Evolutionary conservation across 2,888 invertebrate genomes (phyloP).

Genomic region (Notodonta ziczac): DNA sequence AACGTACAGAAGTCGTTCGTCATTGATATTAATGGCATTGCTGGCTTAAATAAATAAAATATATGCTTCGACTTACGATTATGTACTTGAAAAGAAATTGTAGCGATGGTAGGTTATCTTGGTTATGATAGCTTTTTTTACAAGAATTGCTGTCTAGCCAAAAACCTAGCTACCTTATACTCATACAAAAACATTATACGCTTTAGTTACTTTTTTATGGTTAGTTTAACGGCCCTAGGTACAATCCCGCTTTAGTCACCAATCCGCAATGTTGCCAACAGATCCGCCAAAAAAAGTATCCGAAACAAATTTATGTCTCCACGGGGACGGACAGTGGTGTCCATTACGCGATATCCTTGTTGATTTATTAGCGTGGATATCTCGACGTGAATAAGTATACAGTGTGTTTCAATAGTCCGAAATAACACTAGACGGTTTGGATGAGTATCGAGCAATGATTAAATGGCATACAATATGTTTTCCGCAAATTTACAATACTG

Average conservation of each 20-base stretch:
- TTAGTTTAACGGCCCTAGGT: no score
- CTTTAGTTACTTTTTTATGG: slow-evolving; percentile 51
- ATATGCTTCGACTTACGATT: no score
- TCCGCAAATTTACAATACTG: no score
- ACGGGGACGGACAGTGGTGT: slow-evolving; percentile 70
- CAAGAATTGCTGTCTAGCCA: no score
- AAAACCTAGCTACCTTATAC: no score
- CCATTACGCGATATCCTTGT: slow-evolving; percentile 80
- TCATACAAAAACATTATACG: slow-evolving; percentile 40
- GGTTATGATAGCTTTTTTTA: no score
- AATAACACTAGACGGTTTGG: no score
- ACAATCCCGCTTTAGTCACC: slow-evolving; percentile 56
- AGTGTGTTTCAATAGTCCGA: slow-evolving; percentile 37
- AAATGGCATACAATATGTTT: no score
- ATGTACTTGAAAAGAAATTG: no score
- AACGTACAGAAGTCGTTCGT: background rate
- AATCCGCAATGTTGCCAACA: slow-evolving; percentile 57
- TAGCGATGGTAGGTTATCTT: no score
- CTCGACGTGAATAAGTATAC: slow-evolving; percentile 64
- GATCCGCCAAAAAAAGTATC: slow-evolving; percentile 74
- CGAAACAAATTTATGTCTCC: slow-evolving; percentile 79
- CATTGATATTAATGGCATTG: background rate
- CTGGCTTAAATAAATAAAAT: no score
- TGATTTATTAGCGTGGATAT: slow-evolving; percentile 77
- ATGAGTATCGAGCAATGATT: no score